Evolutionary conservation across 64 coral and sea anemone species (phyloP), one percentile per base, ranked within the genome.

Genomic region (Montipora cactus): DNA sequence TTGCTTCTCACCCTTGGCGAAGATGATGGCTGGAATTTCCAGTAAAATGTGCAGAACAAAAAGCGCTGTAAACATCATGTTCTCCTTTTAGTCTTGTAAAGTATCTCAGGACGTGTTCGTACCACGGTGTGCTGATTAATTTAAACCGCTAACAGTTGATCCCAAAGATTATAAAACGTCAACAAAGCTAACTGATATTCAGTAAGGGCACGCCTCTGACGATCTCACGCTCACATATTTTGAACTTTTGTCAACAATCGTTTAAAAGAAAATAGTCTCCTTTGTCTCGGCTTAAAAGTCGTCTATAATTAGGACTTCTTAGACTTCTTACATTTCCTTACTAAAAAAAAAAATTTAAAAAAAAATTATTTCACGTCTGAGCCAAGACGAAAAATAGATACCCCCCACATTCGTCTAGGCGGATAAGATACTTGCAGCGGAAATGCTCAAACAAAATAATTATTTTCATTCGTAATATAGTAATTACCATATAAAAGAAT

Each of bases 31-130:
- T 86, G 44, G 66, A 71, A 71, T 50, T 64, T 20, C 46, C 1
- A 67, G 82, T 18, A 86, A 72, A 50, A 72, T 22, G 67, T 71
- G 47, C 82, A 86, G 19, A 11, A 86, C n/a, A 4, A 15, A 18
- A 50, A 48, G 47, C 19, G 50, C 4, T 49, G 62, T 14, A 72
- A 86, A 44, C 82, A 86, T 86, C 18, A 0, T 22, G 45, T 13
- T 5, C 66, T 86, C 7, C 1, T 2, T 48, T 49, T 22, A 19
- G 8, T 23, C 66, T 16, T 44, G 16, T 69, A 7, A 47, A 23
- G 46, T 19, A 8, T 84, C 19, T 47, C 5, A 64, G 16, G 62
- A 86, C 62, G 46, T 51, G 76, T 78, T 49, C 4, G 46, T 78
- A 49, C 44, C 76, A 50, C 76, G 47, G 15, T 78, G 7, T 48